Evolutionary conservation across 2,113 vertebrate species (phyloP).

Genomic region (Cnemophilus loriae): DNA sequence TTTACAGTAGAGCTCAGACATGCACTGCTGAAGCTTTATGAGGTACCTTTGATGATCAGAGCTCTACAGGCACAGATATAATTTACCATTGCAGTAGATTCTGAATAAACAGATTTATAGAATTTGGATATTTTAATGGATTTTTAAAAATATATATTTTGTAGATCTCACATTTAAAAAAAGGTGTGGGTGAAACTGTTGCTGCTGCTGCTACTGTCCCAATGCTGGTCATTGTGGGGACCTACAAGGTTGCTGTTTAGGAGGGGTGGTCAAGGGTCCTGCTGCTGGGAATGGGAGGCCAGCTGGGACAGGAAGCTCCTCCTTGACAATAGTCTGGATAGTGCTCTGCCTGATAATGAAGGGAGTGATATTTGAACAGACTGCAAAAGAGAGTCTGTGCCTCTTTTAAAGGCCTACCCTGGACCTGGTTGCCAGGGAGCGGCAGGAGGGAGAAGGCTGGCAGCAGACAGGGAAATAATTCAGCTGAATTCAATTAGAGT

Average conservation of each 20-base stretch:
- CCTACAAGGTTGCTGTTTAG: neutral
- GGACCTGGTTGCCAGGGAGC: neutral
- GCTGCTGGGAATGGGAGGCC: neutral
- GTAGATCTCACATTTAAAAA: neutral
- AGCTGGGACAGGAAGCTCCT: neutral
- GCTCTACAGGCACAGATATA: neutral
- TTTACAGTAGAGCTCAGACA: neutral
- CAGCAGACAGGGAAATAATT: neutral
- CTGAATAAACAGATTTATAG: neutral
- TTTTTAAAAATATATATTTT: rapidly evolving
- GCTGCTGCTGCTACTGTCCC: neutral
- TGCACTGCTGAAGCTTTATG: neutral
- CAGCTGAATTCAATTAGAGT: neutral
- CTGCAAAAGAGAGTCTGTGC: neutral
- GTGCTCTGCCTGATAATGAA: neutral
- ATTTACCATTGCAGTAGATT: neutral
- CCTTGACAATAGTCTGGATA: neutral
- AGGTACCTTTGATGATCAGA: neutral
- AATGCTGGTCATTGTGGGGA: neutral
- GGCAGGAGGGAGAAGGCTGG: neutral
- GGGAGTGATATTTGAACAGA: neutral
- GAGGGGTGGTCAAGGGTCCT: neutral
- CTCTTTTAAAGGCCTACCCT: neutral
- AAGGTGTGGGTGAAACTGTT: neutral
- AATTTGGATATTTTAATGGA: neutral